Base-by-base conservation (phyloP, 2,797 vertebrate genomes). In the Enteromius unitaeniatus region DNA sequence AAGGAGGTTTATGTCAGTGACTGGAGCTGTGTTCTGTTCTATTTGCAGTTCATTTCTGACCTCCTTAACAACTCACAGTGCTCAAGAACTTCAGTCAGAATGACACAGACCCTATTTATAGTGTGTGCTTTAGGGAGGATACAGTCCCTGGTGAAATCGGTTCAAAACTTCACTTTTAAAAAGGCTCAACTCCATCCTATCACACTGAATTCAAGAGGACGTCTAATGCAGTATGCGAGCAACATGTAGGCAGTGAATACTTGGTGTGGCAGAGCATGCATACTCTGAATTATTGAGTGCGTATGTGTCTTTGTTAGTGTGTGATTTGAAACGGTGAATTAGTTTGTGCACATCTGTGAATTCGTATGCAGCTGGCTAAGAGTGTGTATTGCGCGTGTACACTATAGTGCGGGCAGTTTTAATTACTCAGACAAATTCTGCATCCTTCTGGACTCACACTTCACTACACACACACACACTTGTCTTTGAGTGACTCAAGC, bases 71-170 rank as follows among this genome's bases (percentile, higher is more conserved):
- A 83, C 64, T 84, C 81, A 75, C 64, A 78, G 74, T 80, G 84
- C 85, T 79, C 81, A 85, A 80, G 86, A 83, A 79, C 88, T 88
- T 86, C 78, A 90, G 72, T 83, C 84, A 70, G 83, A 86, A 78
- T 92, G 90, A 92, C 90, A 93, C 92, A 92, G 91, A 88, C 83
- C 68, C 89, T 95, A 95, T 95, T 94, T 94, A 92, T 93, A 95
- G 89, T 77, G 79, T 55, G 82, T 58, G 51, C 81, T 42, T 58
- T 68, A 58, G 70, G 60, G 68, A 70, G 55, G 73, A 87, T 75
- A 51, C 69, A 81, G 74, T 79, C 69, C 28, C 69, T 69, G 45
- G 23, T 79, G 82, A 62, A 84, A 78, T 72, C 73, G 74, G 69
- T 80, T 64, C 23, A 79, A 84, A 82, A 79, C 40, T 79, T 78